These are phyloP conservation scores for Australoheros scitulus DNA, from an alignment of 2,113 vertebrate genomes.

Conservation along the genomic window DNA sequence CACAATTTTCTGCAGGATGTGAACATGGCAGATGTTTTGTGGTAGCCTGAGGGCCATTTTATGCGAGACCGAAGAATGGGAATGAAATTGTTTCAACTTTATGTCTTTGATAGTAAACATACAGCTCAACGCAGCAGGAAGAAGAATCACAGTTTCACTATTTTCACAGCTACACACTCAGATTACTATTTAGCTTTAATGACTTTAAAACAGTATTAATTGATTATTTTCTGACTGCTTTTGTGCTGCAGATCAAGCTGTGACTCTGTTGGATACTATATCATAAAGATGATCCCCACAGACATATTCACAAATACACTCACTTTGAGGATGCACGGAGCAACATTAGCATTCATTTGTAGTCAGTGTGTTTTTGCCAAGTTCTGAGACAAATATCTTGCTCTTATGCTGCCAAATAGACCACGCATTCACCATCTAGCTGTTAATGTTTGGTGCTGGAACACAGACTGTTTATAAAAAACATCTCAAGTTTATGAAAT, in stretches of 20 bases:
- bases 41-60: not conserved
- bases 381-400: not conserved
- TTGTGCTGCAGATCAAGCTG: not conserved
- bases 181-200: not conserved
- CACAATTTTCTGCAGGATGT: not conserved
- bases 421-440: not conserved
- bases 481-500: no score
- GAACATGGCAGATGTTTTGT: not conserved
- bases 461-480: no score
- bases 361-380: not conserved
- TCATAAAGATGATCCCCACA: not conserved
- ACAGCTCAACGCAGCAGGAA: not conserved
- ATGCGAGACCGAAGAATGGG: not conserved
- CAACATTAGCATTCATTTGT: not conserved
- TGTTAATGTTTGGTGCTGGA: not conserved
- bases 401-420: not conserved
- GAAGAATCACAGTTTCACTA: not conserved
- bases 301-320: not conserved
- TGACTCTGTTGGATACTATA: not conserved
- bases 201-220: not conserved
- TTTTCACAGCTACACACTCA: not conserved
- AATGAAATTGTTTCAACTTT: not conserved
- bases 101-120: not conserved
- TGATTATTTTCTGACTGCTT: not conserved
- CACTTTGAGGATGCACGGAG: not conserved